These are phyloP conservation scores for Balanococcus diminutus DNA, from an alignment of 2,888 invertebrate species.

Conservation along the genomic window DNA sequence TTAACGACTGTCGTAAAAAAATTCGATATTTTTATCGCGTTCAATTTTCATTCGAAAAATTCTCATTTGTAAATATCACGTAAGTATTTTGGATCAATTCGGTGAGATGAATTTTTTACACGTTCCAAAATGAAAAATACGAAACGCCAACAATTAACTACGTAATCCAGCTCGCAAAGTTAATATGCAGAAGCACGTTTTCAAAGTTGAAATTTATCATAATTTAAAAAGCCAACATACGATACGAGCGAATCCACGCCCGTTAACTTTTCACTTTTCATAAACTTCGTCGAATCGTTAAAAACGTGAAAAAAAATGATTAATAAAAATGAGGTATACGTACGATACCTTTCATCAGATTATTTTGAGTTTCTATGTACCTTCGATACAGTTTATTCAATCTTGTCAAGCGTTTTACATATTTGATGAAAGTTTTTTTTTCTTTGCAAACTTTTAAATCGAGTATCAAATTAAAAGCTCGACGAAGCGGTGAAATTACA, in stretches of 20 bases:
- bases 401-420: neutral
- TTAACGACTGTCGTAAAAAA: too few relatives aligned
- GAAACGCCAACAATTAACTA: conserved; percentile 1
- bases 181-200: conserved; percentile 40
- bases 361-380: neutral
- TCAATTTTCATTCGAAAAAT: neutral
- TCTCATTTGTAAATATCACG: neutral
- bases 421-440: neutral
- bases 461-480: neutral
- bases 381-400: neutral
- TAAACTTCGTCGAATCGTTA: neutral
- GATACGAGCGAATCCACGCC: neutral
- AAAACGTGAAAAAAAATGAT: neutral
- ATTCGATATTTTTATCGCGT: neutral
- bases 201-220: conserved; percentile 34
- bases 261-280: neutral
- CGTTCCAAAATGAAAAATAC: neutral
- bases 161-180: neutral
- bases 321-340: neutral
- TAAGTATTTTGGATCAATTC: neutral
- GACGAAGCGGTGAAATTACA: neutral
- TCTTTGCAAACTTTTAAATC: neutral
- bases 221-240: neutral
- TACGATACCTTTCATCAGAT: neutral
- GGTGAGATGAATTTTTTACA: neutral